Evolutionary conservation across 1,140 invertebrate species (phyloP).

Genomic region (Heliothis virescens): DNA sequence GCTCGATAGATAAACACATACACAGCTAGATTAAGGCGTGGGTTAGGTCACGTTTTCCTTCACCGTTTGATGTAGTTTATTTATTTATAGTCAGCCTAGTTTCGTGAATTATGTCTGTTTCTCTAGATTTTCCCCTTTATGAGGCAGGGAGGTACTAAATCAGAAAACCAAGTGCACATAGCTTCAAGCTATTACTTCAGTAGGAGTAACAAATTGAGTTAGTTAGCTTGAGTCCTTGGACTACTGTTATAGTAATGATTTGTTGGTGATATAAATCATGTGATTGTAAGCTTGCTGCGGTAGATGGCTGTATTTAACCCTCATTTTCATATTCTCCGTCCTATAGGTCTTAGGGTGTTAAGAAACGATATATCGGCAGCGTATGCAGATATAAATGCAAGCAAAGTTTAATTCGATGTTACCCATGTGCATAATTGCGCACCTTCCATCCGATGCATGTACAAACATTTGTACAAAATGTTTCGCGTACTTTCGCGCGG

Average conservation of each 20-base stretch:
- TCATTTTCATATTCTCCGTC: not conserved
- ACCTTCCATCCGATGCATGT: not conserved
- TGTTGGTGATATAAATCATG: not conserved
- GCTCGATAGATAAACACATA: slow-evolving; percentile 22
- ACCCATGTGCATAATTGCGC: not conserved
- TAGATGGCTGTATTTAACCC: not conserved
- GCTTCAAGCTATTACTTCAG: slow-evolving; percentile 24
- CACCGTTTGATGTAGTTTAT: slow-evolving; percentile 35
- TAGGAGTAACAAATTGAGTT: slow-evolving; percentile 22
- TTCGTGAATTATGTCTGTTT: slow-evolving; percentile 36
- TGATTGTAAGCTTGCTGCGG: not conserved
- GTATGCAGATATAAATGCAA: not conserved
- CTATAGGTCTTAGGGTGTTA: not conserved
- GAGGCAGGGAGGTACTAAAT: slow-evolving; percentile 22
- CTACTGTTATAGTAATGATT: slow-evolving; percentile 8
- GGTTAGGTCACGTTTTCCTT: slow-evolving; percentile 40
- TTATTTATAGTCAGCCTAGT: slow-evolving; percentile 38
- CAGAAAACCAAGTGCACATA: slow-evolving; percentile 13
- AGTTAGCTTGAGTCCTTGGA: not conserved
- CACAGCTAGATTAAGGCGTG: slow-evolving; percentile 27
- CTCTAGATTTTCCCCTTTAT: slow-evolving; percentile 38
- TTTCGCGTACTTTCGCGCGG: slow-evolving; percentile 21
- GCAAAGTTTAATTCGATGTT: not conserved
- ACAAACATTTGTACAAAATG: slow-evolving; percentile 43
- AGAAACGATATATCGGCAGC: no score